Evolutionary conservation across 2,888 invertebrate species (phyloP), one percentile per base, ranked within the genome.

Genomic region (Blastobasis adustella): DNA sequence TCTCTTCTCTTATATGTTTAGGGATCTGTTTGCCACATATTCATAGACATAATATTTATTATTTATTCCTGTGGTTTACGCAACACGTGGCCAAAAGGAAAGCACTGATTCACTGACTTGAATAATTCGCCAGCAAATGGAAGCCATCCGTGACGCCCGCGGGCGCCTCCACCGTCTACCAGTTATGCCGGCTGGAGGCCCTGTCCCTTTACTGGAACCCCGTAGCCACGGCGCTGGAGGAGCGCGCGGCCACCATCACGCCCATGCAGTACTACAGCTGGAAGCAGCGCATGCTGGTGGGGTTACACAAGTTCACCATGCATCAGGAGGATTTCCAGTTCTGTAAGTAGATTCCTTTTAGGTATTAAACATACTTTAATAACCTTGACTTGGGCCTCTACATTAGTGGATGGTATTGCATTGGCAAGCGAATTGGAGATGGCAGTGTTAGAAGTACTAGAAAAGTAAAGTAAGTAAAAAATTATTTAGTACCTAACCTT

Each of bases 171-270:
- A 84, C 85, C 66, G 92, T 93, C 9, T 94, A 94, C 74, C 95
- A 96, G 81, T 86, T 95, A 71, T 89, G 95, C 69, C 92, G 94
- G 61, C 84, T 95, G 45, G 94, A 95, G 65, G 94, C 94, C 0
- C 82, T 95, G 10, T 94, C 94, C 0, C 72, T 92, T 0, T 96
- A 96, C 76, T 93, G 95, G 92, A 95, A 95, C 77, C 91, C 92
- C 0, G 83, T 87, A 40, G 83, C 87, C 46, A 82, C 87, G 6
- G 81, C 87, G 37, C 67, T 92, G 69, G 91, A 90, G 59, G 84
- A 89, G 70, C 70, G 89, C 62, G 77, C 90, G 0, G 88, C 86
- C 0, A 77, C 88, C 57, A 88, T 89, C 48, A 88, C 89, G 0
- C 89, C 86, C 38, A 90, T 80, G 75, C 89, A 91, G 73, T 93